Conservation (phyloP, 2,888 invertebrate species). For the Fragum whitleyi region DNA sequence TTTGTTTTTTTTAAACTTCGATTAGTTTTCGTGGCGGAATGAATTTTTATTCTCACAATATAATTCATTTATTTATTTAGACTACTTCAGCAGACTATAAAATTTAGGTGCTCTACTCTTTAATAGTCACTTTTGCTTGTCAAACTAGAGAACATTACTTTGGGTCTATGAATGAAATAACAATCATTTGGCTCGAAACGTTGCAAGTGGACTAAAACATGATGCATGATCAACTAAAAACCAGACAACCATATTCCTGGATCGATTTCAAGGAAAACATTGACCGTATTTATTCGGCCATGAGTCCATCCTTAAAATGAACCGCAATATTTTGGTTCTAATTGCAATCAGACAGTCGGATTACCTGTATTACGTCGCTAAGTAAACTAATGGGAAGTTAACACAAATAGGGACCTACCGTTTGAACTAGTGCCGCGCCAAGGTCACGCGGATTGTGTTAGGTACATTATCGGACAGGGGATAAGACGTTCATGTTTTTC, state of each 20-base stretch:
- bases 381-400: slow-evolving; percentile 60
- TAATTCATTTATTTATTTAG: too few species aligned
- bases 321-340: slow-evolving; percentile 29
- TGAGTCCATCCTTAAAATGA: slow-evolving; percentile 12
- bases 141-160: too few species aligned
- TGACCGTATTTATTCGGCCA: slow-evolving; percentile 4
- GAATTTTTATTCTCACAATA: too few species aligned
- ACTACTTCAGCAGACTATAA: too few species aligned
- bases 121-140: too few species aligned
- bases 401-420: slow-evolving; percentile 40
- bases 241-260: not conserved
- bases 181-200: too few species aligned
- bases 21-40: too few species aligned
- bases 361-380: slow-evolving; percentile 51
- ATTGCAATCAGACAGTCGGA: slow-evolving; percentile 68
- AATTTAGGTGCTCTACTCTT: too few species aligned
- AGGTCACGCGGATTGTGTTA: slow-evolving; percentile 40
- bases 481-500: slow-evolving; percentile 49
- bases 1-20: too few species aligned
- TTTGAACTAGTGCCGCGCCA: slow-evolving; percentile 50
- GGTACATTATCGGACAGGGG: slow-evolving; percentile 35
- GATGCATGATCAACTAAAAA: too few species aligned
- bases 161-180: too few species aligned
- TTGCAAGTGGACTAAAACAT: too few species aligned
- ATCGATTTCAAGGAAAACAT: not conserved